phyloP scores from a whole-genome alignment of 2,113 vertebrate genomes.

The Petrocephalus zakoni region DNA sequence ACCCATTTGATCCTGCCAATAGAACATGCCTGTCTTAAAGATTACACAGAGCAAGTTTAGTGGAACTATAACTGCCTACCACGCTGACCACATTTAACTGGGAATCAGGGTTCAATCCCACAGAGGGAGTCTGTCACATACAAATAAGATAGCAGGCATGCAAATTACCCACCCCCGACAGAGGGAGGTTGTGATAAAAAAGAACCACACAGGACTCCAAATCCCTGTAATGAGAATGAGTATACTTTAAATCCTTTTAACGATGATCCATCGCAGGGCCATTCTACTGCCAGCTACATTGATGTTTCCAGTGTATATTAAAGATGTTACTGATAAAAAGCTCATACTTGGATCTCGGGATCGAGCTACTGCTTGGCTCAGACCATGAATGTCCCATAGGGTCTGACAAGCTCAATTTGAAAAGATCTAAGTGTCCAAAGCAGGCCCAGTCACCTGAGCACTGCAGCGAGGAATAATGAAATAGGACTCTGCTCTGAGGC shows the following conservation, averaged over 20 bases:
- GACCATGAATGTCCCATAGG: neutral
- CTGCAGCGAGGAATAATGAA: neutral
- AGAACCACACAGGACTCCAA: neutral
- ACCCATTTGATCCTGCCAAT: neutral
- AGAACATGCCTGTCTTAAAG: neutral
- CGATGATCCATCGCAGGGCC: neutral
- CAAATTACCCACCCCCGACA: neutral
- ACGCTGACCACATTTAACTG: neutral
- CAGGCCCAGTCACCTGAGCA: neutral
- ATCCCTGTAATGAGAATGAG: neutral
- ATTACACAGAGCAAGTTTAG: neutral
- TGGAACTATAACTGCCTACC: neutral
- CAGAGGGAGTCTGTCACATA: neutral
- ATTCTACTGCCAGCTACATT: neutral
- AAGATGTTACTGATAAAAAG: neutral
- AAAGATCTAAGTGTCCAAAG: neutral
- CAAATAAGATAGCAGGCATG: neutral
- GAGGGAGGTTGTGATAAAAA: neutral
- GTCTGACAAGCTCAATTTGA: neutral
- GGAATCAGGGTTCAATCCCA: neutral
- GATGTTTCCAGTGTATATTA: neutral
- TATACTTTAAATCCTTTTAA: neutral
- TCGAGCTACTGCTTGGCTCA: neutral
- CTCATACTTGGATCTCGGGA: neutral
- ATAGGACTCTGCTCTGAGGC: neutral